Base-by-base conservation (phyloP, 2,113 vertebrate genomes). In the Ceyx margarethae region DNA sequence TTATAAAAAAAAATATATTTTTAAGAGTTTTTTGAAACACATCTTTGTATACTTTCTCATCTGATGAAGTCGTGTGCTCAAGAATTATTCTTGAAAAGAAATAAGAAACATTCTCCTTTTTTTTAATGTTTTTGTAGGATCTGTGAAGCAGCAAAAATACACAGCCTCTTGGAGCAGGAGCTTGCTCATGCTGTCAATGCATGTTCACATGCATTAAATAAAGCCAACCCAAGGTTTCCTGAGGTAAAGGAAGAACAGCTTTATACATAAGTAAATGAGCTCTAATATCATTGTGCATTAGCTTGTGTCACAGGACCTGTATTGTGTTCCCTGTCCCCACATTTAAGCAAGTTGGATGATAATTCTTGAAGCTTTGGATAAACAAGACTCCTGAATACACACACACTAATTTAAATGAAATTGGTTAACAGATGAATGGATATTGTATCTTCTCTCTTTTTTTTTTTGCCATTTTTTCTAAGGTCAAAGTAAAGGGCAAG, bases 111-210 rank as follows among this genome's bases (percentile, higher is more conserved):
- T 28, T 83, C 14, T 81, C 87, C 13, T 81, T 46, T n/a, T n/a
- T 90, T 64, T 15, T 9, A 11, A 31, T 91, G 2, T 95, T 64
- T 85, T 94, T 90, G 7, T 91, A 99, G 99, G 95, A 99, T 99
- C 93, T 99, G 99, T 95, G 99, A 99, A 72, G 99, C 99, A n/a
- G 99, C 99, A 61, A 98, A 99, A 92, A 98, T 98, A 77, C 98
- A 99, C 25, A 97, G 98, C 61, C 98, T 99, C 16, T 89, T 99
- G 83, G 99, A 99, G 93, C 99, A 99, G 94, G 99, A 99, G 77
- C 97, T 99, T 89, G 99, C 99, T 72, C 99, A 99, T 10, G 99
- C 99, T 3, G 99, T 99, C 54, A 99, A 99, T 19, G 99, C 99
- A 1, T 98, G 98, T 45, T 99, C 99, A 11, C 99, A 99, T n/a